phyloP scores from a whole-genome alignment of 2,888 invertebrate species.

The Furcula furcula region DNA sequence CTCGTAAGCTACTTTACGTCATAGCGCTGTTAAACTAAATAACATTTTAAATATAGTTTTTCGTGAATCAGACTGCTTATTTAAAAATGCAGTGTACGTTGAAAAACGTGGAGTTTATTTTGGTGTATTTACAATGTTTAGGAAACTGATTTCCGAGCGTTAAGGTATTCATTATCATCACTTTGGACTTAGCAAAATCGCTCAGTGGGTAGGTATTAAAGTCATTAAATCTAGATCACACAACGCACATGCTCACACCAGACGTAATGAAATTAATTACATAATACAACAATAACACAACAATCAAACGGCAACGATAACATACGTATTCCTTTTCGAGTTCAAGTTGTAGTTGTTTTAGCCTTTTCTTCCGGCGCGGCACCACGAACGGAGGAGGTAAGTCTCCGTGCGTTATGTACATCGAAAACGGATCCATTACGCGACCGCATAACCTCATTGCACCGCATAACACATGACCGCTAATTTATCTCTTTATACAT shows the following conservation, averaged over 20 bases:
- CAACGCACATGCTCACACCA: constrained; percentile 29
- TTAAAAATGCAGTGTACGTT: not conserved
- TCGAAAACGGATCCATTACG: constrained; percentile 69
- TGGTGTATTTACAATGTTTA: not conserved
- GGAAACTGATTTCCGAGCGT: too few species aligned
- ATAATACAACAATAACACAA: constrained; percentile 29
- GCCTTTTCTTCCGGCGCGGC: constrained; percentile 69
- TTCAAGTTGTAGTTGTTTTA: constrained; percentile 66
- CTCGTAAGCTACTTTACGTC: constrained; percentile 1
- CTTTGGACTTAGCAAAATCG: too few species aligned
- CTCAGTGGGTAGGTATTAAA: too few species aligned
- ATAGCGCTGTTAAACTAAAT: not conserved
- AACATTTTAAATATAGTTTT: not conserved
- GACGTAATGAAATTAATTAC: constrained; percentile 27
- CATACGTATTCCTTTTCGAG: constrained; percentile 53
- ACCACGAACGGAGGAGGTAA: constrained; percentile 67
- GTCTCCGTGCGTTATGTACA: constrained; percentile 71
- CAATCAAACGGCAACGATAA: constrained; percentile 23
- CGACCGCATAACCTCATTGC: constrained; percentile 25
- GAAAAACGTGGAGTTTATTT: not conserved
- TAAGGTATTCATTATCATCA: too few species aligned
- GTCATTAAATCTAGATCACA: too few species aligned
- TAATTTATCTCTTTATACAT: constrained; percentile 43
- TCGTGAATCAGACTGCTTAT: not conserved
- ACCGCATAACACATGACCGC: constrained; percentile 32